phyloP scores from a whole-genome alignment of 2,888 invertebrate genomes.

The Doris montereyensis region DNA sequence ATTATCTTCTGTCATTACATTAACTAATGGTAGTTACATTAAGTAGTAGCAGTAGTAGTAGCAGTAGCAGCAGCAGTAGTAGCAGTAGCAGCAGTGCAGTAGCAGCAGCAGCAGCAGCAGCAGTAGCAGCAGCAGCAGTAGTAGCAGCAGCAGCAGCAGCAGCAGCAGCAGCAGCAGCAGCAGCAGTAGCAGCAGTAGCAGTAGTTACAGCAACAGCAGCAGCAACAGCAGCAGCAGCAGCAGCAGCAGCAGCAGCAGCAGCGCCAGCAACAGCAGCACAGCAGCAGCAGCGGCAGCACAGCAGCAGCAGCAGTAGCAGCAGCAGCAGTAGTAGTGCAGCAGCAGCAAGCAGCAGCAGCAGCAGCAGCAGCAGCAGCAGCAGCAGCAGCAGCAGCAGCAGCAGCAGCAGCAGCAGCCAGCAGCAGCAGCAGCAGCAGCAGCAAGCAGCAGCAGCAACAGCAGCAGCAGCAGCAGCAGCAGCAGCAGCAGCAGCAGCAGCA shows the following conservation, averaged over 20 bases:
- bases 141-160: neutral
- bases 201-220: neutral
- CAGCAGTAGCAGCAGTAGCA: neutral
- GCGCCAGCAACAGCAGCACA: too few relatives aligned
- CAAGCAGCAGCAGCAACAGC: too few relatives aligned
- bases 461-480: neutral
- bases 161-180: neutral
- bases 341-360: too few relatives aligned
- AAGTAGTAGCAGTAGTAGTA: too few relatives aligned
- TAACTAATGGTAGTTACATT: too few relatives aligned
- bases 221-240: neutral
- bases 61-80: neutral
- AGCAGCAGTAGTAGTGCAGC: too few relatives aligned
- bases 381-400: neutral
- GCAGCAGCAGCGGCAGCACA: too few relatives aligned
- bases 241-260: neutral
- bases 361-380: neutral
- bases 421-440: too few relatives aligned
- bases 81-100: neutral
- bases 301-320: too few relatives aligned
- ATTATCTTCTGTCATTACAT: too few relatives aligned
- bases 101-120: too few relatives aligned
- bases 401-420: too few relatives aligned
- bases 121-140: neutral
- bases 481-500: neutral